Evolutionary conservation across 2,113 vertebrate species (phyloP).

Genomic region (Sylvia atricapilla): DNA sequence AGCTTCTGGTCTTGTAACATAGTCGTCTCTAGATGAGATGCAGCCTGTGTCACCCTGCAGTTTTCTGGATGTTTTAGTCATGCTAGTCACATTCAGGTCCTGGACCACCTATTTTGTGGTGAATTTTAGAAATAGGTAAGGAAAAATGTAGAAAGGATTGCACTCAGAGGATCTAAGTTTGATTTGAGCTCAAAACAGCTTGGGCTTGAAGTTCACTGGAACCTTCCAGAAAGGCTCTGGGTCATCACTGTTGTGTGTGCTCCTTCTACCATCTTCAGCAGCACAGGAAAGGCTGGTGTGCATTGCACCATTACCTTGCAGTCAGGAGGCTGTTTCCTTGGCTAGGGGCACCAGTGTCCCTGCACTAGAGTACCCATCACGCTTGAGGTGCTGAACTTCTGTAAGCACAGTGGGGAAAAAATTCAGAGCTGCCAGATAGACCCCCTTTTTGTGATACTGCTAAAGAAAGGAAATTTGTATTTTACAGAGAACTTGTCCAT

Average conservation of each 20-base stretch:
- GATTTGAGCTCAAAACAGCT: background rate
- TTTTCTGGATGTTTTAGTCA: background rate
- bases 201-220: background rate
- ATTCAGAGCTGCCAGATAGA: background rate
- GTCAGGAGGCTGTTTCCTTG: background rate
- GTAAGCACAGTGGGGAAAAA: background rate
- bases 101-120: background rate
- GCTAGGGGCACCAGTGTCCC: background rate
- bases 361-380: background rate
- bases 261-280: background rate
- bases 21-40: background rate
- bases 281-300: accelerated
- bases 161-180: background rate
- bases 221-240: background rate
- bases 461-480: background rate
- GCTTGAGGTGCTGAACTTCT: background rate
- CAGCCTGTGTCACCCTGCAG: background rate
- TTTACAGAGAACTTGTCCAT: background rate
- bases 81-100: background rate
- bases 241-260: accelerated
- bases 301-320: background rate
- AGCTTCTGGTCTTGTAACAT: background rate
- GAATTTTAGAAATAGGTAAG: background rate
- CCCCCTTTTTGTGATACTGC: background rate
- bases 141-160: background rate